phyloP scores from a whole-genome alignment of 2,113 vertebrate species.

The Pelecanoides urinatrix region DNA sequence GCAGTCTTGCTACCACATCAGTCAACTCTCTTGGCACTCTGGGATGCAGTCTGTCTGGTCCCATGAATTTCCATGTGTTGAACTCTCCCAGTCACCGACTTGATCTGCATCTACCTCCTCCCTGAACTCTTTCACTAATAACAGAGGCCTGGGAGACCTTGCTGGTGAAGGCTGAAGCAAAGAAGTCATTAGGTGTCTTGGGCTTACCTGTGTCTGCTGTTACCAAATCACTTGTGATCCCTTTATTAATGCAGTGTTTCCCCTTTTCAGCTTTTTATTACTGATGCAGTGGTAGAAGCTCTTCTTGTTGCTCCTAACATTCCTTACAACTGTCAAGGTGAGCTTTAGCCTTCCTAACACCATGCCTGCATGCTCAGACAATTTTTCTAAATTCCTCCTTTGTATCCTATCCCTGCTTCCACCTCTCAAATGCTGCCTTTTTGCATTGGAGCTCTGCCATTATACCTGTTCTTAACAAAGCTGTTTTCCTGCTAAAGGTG shows the following conservation, averaged over 20 bases:
- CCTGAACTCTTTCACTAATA: not conserved
- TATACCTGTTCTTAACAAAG: not conserved
- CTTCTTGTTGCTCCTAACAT: not conserved
- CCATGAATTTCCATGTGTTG: not conserved
- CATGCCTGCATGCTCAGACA: accelerated
- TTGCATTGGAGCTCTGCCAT: not conserved
- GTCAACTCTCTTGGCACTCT: not conserved
- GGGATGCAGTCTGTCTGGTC: not conserved
- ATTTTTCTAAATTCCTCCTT: not conserved
- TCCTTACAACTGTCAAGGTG: not conserved
- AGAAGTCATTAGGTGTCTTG: not conserved
- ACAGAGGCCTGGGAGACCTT: not conserved
- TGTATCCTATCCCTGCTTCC: not conserved
- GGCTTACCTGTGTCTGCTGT: not conserved
- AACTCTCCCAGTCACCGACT: not conserved
- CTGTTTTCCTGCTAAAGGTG: not conserved
- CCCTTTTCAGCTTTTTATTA: not conserved
- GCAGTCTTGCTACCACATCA: not conserved
- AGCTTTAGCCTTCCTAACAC: not conserved
- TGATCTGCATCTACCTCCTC: not conserved
- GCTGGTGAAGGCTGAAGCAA: not conserved
- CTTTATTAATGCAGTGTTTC: not conserved
- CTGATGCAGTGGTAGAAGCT: not conserved
- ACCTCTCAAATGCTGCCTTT: not conserved
- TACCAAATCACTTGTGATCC: not conserved